phyloP scores from a whole-genome alignment of 2,797 vertebrate genomes.

The Balearica regulorum region DNA sequence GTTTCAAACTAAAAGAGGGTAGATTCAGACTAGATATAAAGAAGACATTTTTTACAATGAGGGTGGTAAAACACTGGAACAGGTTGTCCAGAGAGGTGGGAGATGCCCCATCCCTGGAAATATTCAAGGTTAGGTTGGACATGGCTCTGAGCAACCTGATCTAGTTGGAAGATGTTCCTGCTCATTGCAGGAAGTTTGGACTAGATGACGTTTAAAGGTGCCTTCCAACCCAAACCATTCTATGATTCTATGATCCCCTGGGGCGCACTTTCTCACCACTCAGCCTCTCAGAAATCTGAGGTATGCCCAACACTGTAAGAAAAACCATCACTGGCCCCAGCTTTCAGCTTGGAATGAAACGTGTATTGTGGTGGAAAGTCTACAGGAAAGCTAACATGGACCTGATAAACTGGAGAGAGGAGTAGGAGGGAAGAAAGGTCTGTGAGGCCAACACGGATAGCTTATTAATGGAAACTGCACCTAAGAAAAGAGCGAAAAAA shows the following conservation, averaged over 20 bases:
- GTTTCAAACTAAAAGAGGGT: not conserved
- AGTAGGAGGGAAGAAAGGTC: not conserved
- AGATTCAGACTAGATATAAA: not conserved
- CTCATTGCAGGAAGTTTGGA: not conserved
- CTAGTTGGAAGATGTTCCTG: not conserved
- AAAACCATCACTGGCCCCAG: fast-evolving
- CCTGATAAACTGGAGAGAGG: not conserved
- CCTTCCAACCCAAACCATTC: not conserved
- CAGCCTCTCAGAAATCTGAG: not conserved
- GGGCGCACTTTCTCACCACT: fast-evolving
- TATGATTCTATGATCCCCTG: not conserved
- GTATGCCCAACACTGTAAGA: fast-evolving
- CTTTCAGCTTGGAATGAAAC: not conserved
- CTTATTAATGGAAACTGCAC: not conserved
- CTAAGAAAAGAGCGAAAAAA: not conserved
- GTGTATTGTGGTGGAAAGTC: not conserved
- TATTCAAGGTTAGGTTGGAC: not conserved
- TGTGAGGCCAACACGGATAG: fast-evolving
- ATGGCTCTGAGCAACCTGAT: not conserved
- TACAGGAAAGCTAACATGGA: not conserved
- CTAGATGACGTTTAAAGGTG: not conserved
- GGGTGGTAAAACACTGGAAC: not conserved
- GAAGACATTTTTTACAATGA: not conserved
- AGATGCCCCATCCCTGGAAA: not conserved
- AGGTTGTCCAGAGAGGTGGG: not conserved